Base-by-base conservation (phyloP, 2,113 vertebrate genomes). In the Silurus glanis region DNA sequence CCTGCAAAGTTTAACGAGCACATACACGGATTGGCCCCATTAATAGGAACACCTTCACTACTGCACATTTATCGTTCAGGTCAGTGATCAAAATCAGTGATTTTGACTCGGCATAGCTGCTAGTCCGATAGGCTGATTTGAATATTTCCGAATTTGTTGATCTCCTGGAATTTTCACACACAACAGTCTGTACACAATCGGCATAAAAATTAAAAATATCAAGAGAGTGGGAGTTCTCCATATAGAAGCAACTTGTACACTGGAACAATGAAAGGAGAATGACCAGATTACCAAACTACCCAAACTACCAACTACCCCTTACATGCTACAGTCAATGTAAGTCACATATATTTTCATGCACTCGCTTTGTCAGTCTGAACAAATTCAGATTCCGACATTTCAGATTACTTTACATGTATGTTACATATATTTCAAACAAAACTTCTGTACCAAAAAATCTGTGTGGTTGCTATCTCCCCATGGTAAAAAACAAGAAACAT, bases 91-190 rank as follows among this genome's bases (percentile, higher is more conserved):
- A 45, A 72, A 14, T 37, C 37, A 51, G 71, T 51, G 21, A 23
- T 74, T 49, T n/a, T 53, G 0, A n/a, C 21, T 51, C 47, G 16
- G 16, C 37, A 19, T 3, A 5, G 0, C n/a, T 14, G 74, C 16
- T 55, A 23, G 13, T 55, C 47, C 1, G 19, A 47, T 5, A 10
- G 37, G 45, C 37, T 72, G 47, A 75, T 76, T 53, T 53, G 10
- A 76, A 6, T 76, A 25, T 76, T 76, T 76, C 23, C 14, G 49
- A 55, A 76, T 55, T 12, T n/a, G 21, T 7, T 76, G 49, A 76
- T 76, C 49, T 55, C 49, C 49, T 76, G 49, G 49, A 23, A 76
- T 79, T 80, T 80, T n/a, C 51, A 56, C n/a, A 55, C n/a, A 56
- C 55, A 56, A 28, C 25, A 59, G 8, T 9, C 16, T 37, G 55